Conservation (phyloP, 2,888 invertebrate species). For the Pardosa pseudoannulata region DNA sequence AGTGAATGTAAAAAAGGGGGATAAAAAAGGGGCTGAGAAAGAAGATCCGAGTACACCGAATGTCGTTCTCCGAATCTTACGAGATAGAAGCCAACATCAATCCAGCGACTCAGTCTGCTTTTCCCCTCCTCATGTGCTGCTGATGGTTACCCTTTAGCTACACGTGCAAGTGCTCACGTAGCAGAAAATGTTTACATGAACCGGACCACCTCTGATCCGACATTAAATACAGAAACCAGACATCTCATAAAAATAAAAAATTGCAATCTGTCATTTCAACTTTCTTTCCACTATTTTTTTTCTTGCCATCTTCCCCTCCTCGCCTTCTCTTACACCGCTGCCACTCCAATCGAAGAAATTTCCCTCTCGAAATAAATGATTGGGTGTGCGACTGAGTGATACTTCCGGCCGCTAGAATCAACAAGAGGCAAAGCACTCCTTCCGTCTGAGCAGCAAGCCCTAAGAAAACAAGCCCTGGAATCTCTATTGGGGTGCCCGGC, state of each 20-base stretch:
- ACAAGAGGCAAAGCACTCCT: constrained; percentile 55
- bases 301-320: background rate
- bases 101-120: too few species aligned
- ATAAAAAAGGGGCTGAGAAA: too few species aligned
- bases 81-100: too few species aligned
- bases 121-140: too few species aligned
- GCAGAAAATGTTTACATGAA: background rate
- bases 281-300: background rate
- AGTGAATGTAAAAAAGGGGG: too few species aligned
- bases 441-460: background rate
- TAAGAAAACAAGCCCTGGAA: constrained; percentile 63
- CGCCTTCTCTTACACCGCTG: background rate
- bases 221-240: constrained; percentile 1
- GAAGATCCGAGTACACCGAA: too few species aligned
- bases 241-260: background rate
- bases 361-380: constrained; percentile 54
- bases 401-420: constrained; percentile 63
- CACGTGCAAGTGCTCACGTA: constrained; percentile 15
- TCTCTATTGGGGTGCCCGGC: constrained; percentile 23
- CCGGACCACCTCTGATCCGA: background rate
- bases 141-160: background rate
- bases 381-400: constrained; percentile 65
- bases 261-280: background rate
- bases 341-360: constrained; percentile 10
- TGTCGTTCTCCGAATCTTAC: too few species aligned